A percentile compares a stretch with the other conserved stretches of the same genome.
Evolutionary conservation across 2,888 invertebrate genomes (phyloP).

Genomic region (Torymus texanus): DNA sequence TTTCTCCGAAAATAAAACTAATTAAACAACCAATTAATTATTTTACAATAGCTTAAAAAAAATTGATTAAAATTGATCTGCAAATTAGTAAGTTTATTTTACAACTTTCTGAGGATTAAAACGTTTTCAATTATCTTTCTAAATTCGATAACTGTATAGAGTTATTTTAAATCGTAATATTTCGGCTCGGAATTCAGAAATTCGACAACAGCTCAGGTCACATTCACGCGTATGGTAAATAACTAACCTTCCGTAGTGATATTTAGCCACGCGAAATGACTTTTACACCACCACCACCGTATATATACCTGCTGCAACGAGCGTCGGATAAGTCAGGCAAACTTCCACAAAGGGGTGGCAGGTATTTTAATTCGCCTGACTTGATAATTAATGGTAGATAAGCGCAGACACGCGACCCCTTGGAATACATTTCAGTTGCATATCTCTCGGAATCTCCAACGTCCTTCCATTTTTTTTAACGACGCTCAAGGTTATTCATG

Average conservation of each 20-base stretch:
- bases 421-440: constrained; percentile 31
- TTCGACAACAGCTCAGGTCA: background rate
- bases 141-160: too few species aligned
- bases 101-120: too few species aligned
- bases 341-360: constrained; percentile 7
- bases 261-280: background rate
- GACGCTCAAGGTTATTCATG: constrained; percentile 42
- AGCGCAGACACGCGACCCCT: constrained; percentile 36
- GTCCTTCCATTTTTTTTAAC: constrained; percentile 36
- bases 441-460: constrained; percentile 34
- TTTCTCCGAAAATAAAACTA: too few species aligned
- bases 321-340: constrained; percentile 12
- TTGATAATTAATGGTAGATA: constrained; percentile 45
- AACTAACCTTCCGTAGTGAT: constrained; percentile 41
- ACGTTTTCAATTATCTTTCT: too few species aligned
- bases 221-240: constrained; percentile 1
- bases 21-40: too few species aligned
- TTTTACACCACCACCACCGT: background rate
- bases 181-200: background rate
- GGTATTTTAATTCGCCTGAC: constrained; percentile 38
- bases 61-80: too few species aligned
- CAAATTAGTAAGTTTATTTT: too few species aligned
- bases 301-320: background rate
- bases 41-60: too few species aligned
- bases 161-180: background rate